Base-by-base conservation (phyloP, 2,797 vertebrate species). In the Bucorvus abyssinicus region DNA sequence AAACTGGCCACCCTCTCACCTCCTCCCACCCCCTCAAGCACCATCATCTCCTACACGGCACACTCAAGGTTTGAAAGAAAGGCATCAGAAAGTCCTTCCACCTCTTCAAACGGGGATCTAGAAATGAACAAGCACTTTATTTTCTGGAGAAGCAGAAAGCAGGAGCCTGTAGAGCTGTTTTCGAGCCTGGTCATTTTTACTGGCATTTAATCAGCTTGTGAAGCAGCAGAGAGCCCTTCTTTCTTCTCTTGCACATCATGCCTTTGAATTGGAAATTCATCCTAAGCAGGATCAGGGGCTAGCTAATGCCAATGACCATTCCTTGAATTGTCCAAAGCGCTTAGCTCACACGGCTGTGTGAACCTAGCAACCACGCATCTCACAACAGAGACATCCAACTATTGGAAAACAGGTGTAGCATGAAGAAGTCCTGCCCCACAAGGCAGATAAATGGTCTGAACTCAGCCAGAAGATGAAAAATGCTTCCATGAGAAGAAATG, bases 251-350 rank as follows among this genome's bases (percentile, higher is more conserved):
- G 53, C 74, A 79, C 63, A 74, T 17, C 12, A 14, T 26, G 45
- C 38, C 61, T 93, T 94, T 93, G 83, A 85, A 71, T 55, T 76
- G 64, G 75, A 90, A 89, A 34, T 71, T 61, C n/a, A 18, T 80
- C 63, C 42, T 75, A 73, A 94, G 65, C 56, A 45, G 56, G 49
- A 68, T 32, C 11, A 71, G 52, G n/a, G 44, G 21, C 1, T 19
- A 52, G 42, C 67, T 90, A 50, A 38, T 71, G 88, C 47, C 78
- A 63, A 2, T 64, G 73, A 32, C 44, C 23, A 7, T 81, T 84
- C 45, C 45, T 50, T 78, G 59, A 88, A 71, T 20, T 11, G 1
- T 42, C 60, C 68, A 45, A 82, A 84, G 42, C 36, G 10, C 57
- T 87, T 71, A 86, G 61, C 57, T 75, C 21, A 14, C 34, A 9